Evolutionary conservation across 1,140 invertebrate species (phyloP).

Genomic region (Bombyx mori): DNA sequence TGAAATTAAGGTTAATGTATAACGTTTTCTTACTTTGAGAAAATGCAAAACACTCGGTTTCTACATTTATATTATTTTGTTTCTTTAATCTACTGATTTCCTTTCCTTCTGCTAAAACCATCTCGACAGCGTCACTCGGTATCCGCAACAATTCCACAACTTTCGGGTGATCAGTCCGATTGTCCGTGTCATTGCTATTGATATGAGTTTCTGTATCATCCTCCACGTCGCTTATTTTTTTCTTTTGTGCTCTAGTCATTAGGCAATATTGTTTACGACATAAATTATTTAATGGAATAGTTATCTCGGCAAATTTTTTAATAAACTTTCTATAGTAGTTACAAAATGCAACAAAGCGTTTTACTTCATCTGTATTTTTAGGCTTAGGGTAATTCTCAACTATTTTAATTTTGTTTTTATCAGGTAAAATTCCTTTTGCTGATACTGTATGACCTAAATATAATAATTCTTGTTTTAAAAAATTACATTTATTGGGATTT

Average conservation of each 20-base stretch:
- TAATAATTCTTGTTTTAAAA: constrained; percentile 8
- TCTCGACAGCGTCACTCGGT: constrained; percentile 16
- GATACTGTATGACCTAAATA: constrained; percentile 14
- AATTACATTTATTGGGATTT: constrained; percentile 14
- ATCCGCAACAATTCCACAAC: constrained; percentile 16
- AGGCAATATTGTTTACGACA: constrained; percentile 6
- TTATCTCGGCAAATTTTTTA: background rate
- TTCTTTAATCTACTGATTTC: constrained; percentile 10
- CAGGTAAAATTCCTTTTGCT: background rate
- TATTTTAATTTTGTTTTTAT: constrained; percentile 1
- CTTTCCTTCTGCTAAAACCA: constrained; percentile 12
- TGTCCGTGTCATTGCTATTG: constrained; percentile 10
- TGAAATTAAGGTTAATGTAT: constrained; percentile 15
- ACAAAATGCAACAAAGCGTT: constrained; percentile 3
- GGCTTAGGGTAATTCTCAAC: background rate
- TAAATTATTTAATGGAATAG: constrained; percentile 1
- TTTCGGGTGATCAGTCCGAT: constrained; percentile 16
- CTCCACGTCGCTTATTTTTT: background rate
- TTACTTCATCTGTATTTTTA: constrained; percentile 3
- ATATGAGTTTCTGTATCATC: constrained; percentile 4
- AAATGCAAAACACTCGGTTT: constrained; percentile 10
- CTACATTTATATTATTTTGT: constrained; percentile 7
- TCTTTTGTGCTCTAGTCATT: constrained; percentile 16
- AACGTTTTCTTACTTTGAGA: constrained; percentile 8
- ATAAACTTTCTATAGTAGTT: constrained; percentile 5